Evolutionary conservation across 2,888 invertebrate genomes (phyloP), one percentile per base, ranked within the genome.

Genomic region (Azorinus chamasolen): DNA sequence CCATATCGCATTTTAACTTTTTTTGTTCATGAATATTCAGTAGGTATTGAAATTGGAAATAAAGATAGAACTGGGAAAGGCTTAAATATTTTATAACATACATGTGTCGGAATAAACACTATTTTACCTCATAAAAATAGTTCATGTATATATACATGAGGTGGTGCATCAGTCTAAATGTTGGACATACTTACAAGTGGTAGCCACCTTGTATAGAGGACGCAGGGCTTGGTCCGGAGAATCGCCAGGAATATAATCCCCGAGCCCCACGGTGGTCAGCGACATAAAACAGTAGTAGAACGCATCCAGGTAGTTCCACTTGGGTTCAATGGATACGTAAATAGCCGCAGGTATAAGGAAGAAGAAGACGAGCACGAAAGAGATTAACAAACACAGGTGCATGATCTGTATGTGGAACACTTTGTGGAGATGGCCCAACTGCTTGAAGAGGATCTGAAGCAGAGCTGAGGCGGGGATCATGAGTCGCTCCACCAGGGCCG

Each of bases 261-360:
- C 97, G 2, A 97, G 94, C 16, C 97, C 93, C 89, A 97, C 96
- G 78, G 97, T 97, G 25, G 97, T 97, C 82, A 97, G 94, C 16
- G 97, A 97, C 87, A 97, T 96, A 94, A 97, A 97, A 93, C 97
- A 97, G 93, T 97, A 97, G 93, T 97, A 97, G 90, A 97, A 95
- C 0, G 97, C 96, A 94, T 97, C 97, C 83, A 97, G 94, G 92
- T 95, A 96, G 91, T 96, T 96, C 97, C 97, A 97, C 10, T 95
- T 95, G 0, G 96, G 95, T 93, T 97, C 97, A 76, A 97, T 92
- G 55, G 94, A 93, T 20, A 96, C 95, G 93, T 97, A 97, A 53
- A 96, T 94, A 37, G 94, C 94, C 0, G 97, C 96, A 0, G 97
- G 97, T 51, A 96, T 93, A 65, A 96, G 93, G 90, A 97, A 95